A percentile compares a stretch with the other conserved stretches of the same genome.
phyloP scores from a whole-genome alignment of 37 sponge, comb jelly and placozoan species.

The Chondrilla cf. caribensis region DNA sequence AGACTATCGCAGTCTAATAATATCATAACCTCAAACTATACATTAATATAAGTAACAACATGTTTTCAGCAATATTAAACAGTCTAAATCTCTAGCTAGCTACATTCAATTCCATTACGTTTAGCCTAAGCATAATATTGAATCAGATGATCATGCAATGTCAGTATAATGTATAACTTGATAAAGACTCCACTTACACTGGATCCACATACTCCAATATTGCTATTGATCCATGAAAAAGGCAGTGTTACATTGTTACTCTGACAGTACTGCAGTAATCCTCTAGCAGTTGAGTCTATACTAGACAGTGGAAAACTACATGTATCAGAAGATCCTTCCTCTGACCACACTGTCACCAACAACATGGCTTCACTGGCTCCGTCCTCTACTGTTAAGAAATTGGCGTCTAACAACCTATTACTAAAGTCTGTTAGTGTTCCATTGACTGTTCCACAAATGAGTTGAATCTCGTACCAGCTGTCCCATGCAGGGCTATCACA shows the following conservation, averaged over 20 bases:
- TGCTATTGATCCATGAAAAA: background rate
- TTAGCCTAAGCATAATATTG: too few species aligned
- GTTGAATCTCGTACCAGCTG: slow-evolving; percentile 15
- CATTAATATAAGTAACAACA: too few species aligned
- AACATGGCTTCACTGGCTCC: background rate
- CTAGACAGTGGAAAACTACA: slow-evolving; percentile 19
- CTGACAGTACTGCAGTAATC: background rate
- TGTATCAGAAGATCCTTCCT: background rate
- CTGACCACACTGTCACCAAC: background rate
- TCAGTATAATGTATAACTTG: too few species aligned
- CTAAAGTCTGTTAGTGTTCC: background rate
- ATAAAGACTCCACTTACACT: background rate
- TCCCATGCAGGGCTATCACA: background rate
- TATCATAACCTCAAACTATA: too few species aligned
- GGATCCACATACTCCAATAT: background rate
- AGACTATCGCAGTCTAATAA: too few species aligned
- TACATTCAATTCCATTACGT: too few species aligned
- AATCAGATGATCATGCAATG: too few species aligned
- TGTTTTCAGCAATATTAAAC: too few species aligned
- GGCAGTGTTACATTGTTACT: background rate
- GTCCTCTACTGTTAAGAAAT: background rate
- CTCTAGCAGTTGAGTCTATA: background rate
- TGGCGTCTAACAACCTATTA: background rate
- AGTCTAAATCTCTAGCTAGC: too few species aligned
- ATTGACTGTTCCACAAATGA: background rate